Conservation (phyloP, 2,797 vertebrate species). For the Muraenolepis orangiensis region DNA sequence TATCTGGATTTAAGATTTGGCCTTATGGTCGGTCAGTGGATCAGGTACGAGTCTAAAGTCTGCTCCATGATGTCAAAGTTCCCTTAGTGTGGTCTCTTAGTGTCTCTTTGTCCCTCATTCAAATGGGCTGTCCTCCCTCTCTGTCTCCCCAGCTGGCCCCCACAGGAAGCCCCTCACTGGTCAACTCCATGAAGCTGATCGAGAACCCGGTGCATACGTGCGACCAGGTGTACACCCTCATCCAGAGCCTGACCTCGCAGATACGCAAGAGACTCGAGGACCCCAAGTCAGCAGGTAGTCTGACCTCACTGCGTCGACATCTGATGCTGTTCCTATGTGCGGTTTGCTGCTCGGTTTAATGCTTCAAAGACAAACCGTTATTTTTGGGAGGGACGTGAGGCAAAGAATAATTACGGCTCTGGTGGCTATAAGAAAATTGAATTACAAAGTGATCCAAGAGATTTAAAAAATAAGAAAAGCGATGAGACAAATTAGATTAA, state of each 20-base stretch:
- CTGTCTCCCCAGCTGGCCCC: slow-evolving; percentile 82
- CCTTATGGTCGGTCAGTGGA: no score
- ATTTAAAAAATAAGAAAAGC: no score
- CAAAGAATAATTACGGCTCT: no score
- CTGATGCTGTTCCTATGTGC: no score
- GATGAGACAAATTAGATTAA: no score
- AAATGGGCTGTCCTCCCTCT: neutral
- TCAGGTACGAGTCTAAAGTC: no score
- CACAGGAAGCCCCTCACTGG: slow-evolving; percentile 81
- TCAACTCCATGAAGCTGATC: slow-evolving; percentile 90
- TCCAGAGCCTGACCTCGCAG: slow-evolving; percentile 93
- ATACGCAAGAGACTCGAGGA: slow-evolving; percentile 89
- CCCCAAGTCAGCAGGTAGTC: slow-evolving; percentile 87
- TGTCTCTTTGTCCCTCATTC: neutral
- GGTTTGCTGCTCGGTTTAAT: no score
- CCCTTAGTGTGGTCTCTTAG: neutral
- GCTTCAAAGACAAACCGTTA: no score
- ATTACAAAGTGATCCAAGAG: no score
- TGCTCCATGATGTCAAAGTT: neutral
- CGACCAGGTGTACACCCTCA: slow-evolving; percentile 86
- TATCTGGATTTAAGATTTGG: no score
- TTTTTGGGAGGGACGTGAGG: no score
- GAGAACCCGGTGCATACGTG: slow-evolving; percentile 91
- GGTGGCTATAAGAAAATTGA: no score
- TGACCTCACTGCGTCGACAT: neutral